Conservation (phyloP, 92 coral and sea anemone species). For the Galaxea fascicularis region DNA sequence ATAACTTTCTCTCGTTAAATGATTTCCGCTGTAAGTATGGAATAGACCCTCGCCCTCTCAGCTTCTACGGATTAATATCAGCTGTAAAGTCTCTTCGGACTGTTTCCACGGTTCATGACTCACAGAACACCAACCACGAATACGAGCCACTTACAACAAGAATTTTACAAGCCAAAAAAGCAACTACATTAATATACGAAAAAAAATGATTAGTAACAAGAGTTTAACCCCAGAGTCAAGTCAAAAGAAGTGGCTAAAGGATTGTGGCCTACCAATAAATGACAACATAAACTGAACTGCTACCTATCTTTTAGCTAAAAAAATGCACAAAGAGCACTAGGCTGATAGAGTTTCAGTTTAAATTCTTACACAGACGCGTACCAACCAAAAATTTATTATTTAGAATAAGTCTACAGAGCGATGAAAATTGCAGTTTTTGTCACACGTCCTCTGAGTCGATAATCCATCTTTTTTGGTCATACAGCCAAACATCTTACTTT, state of each 20-base stretch:
- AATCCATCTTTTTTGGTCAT: background rate
- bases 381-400: background rate
- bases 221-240: background rate
- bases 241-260: background rate
- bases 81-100: no score
- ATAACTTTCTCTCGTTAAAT: no score
- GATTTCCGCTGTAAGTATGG: no score
- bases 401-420: constrained; percentile 1
- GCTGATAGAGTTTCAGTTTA: constrained; percentile 2
- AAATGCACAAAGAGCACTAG: no score
- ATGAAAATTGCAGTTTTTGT: background rate
- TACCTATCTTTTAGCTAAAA: no score
- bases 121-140: no score
- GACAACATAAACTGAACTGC: no score
- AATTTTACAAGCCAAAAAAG: no score
- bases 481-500: background rate
- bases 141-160: no score
- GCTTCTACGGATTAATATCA: no score
- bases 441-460: background rate
- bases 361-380: background rate
- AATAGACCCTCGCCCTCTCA: no score
- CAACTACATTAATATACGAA: background rate
- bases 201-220: background rate
- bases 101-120: no score
- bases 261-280: background rate